Base-by-base conservation (phyloP, 2,113 vertebrate genomes). In the Muntiacus muntjak region DNA sequence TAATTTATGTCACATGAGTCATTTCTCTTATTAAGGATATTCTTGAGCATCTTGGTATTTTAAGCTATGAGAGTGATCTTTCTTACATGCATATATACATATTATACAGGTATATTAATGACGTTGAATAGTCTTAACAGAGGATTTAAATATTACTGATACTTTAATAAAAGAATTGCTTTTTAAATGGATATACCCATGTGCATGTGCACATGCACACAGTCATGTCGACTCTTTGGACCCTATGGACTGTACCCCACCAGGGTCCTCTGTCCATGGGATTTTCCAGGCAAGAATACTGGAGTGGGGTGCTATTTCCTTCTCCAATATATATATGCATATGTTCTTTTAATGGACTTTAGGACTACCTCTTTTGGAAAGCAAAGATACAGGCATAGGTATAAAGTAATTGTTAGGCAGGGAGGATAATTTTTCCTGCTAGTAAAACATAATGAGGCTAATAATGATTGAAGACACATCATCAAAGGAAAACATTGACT, bases 341-440 rank as follows among this genome's bases (percentile, higher is more conserved):
- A 74, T 13, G 23, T 25, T 74, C 67, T 95, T 96, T 95, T 87
- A 93, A 87, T 76, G n/a, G 14, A 95, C 3, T 60, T 94, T 9
- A 50, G n/a, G 43, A 50, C 55, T 50, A 54, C 45, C 30, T 58
- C 91, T 93, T 89, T 85, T 83, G 47, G 40, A 95, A 91, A 92
- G 45, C 23, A 91, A 95, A 89, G 36, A 91, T 50, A 95, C 30
- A 33, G 30, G 1, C 8, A 83, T 74, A 87, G 50, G 13, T 87
- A 84, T 81, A 71, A 84, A 64, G 43, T 50, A 93, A 90, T 62
- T 94, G 43, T 78, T 60, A 92, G 85, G 7, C 28, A 85, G 28
- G 81, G 67, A 94, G 55, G 96, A 85, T 82, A 92, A 81, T 93
- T 55, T 91, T 57, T 92, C 9, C 71, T 79, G 83, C 67, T 33